Evolutionary conservation across 2,113 vertebrate genomes (phyloP), one percentile per base, ranked within the genome.

Genomic region (Dromas ardeola): DNA sequence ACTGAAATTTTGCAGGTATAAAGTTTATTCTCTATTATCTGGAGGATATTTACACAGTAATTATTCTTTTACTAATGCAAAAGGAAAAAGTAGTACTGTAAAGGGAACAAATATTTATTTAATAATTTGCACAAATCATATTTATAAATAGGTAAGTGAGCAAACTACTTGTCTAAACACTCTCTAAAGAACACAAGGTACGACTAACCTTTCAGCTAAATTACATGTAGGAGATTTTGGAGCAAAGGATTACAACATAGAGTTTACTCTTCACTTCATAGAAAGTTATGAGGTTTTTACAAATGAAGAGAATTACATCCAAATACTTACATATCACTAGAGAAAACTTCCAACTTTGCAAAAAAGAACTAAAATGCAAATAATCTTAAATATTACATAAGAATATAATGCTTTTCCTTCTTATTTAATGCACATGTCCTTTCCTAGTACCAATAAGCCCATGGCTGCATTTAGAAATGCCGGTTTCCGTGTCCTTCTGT

Each of bases 21-120:
- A 93, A 83, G 80, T 95, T 86, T 92, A 95, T 91, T 93, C 86
- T 94, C 32, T 95, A 70, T 93, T 95, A 91, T 97, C 96, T 95
- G 82, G 97, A 94, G 84, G 59, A 92, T 96, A 97, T 93, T 80
- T 96, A 89, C 30, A 40, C 74, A 96, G 89, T 87, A 97, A 96
- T 96, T 96, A 86, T 83, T 95, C 81, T 85, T 92, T 76, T 40
- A 93, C 77, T 91, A 97, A 97, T 85, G 86, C 55, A 81, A 91
- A 95, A 15, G 92, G 67, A 97, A 97, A 90, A 80, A 71, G 65
- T 29, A 72, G 45, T 55, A 86, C 70, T 71, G 25, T 15, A 88
- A 72, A 20, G 49, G 67, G 53, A 87, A 88, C 36, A 90, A 97
- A 87, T 93, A 88, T 87, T 91, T 63, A 52, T 80, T 80, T 88